A percentile compares a stretch with the other conserved stretches of the same genome.
Evolutionary conservation across 2,888 invertebrate genomes (phyloP).

Genomic region (Shargacucullia verbasci): DNA sequence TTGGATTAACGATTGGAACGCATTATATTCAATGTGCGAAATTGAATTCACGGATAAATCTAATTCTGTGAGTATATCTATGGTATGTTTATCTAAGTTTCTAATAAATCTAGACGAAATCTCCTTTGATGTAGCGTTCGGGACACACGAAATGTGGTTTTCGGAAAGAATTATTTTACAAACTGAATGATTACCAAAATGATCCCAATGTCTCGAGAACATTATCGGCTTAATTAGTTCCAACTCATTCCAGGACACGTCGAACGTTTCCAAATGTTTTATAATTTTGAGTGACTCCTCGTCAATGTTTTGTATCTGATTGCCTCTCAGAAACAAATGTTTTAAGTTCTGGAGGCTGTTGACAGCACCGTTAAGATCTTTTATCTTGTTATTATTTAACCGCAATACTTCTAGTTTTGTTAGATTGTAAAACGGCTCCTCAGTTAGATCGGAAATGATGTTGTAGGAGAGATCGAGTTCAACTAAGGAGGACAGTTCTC

Average conservation of each 20-base stretch:
- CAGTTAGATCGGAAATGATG: conserved; percentile 69
- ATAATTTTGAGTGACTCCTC: conserved; percentile 75
- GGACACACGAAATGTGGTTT: conserved; percentile 71
- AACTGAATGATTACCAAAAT: conserved; percentile 68
- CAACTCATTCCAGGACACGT: conserved; percentile 77
- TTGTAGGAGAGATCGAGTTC: conserved; percentile 80
- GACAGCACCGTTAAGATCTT: conserved; percentile 79
- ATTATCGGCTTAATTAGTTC: conserved; percentile 69
- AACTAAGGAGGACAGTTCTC: conserved; percentile 67
- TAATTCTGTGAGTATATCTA: conserved; percentile 72
- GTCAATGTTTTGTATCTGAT: conserved; percentile 74
- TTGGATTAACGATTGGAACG: conserved; percentile 73
- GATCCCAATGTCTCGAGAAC: conserved; percentile 79
- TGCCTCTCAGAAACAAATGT: conserved; percentile 75
- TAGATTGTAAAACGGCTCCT: conserved; percentile 76
- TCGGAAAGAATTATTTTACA: conserved; percentile 78
- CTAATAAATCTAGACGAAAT: conserved; percentile 61
- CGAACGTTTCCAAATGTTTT: conserved; percentile 79
- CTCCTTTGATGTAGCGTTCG: conserved; percentile 70
- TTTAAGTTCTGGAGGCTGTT: conserved; percentile 74
- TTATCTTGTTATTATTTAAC: conserved; percentile 76
- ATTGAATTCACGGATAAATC: conserved; percentile 80
- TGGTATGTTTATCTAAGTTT: conserved; percentile 51
- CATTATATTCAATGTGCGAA: conserved; percentile 72
- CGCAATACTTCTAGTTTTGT: conserved; percentile 70